Evolutionary conservation across 2,888 invertebrate genomes (phyloP), one percentile per base, ranked within the genome.

Genomic region (Mythimna pallens): DNA sequence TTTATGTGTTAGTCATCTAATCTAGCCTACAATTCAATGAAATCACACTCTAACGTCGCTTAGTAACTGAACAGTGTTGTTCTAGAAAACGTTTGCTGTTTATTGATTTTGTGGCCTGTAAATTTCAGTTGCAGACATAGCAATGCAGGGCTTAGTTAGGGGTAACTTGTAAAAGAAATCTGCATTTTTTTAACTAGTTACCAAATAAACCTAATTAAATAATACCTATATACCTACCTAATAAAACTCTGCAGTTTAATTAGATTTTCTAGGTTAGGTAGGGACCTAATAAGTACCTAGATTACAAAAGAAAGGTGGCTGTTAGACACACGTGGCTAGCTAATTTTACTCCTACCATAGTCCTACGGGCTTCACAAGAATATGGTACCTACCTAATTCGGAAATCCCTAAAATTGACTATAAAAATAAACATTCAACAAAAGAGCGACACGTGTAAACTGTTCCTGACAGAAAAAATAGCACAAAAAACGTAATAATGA

Each of bases 41-140:
- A 63, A 64, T 64, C 76, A 75, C 74, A 36, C 77, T 22, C 12
- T 50, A 47, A 36, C 65, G 40, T 36, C 43, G 61, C 22, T 30
- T 62, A 40, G 57, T 30, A 75, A 20, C 73, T 74, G 67, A 63
- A 66, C 17, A 50, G 54, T 40, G 17, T 47, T 47, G 63, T 79
- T 80, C 80, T 66, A 68, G 80, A 82, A 82, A 58, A 25, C 58
- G 63, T 58, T n/a, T 7, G 20, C 9, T 57, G 25, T 52, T 40
- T 65, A 78, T 81, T 68, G 81, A 81, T 81, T 78, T 67, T 68
- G 65, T 54, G 47, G 50, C 30, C 6, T 34, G 12, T 20, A 52
- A n/a, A 55, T 30, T 43, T 52, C 36, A 9, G 47, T 50, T 62
- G 52, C 34, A 65, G 58, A 70, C 10, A 4, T 20, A 58, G 55